Conservation (phyloP, 2,113 vertebrate genomes). For the Nycticorax nycticorax region DNA sequence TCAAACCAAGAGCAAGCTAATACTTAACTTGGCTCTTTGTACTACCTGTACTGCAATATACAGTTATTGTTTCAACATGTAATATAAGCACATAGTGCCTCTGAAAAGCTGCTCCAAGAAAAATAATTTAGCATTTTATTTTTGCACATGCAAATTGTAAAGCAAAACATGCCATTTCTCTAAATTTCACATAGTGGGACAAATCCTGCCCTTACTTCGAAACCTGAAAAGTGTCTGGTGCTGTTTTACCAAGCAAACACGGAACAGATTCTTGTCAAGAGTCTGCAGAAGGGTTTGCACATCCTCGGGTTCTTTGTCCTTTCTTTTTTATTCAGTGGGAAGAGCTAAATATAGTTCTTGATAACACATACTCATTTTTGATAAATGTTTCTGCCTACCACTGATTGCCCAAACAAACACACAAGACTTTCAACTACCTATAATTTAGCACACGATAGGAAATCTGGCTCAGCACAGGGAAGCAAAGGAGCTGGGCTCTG, state of each 20-base stretch:
- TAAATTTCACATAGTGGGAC: neutral
- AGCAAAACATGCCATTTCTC: neutral
- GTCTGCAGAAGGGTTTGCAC: neutral
- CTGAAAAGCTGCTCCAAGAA: neutral
- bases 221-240: neutral
- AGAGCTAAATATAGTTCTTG: neutral
- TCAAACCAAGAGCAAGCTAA: neutral
- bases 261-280: neutral
- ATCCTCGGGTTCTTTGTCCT: neutral
- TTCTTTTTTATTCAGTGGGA: neutral
- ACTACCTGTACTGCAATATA: neutral
- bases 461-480: neutral
- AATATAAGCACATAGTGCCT: neutral
- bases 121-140: neutral
- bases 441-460: neutral
- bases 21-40: neutral
- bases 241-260: neutral
- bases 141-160: neutral
- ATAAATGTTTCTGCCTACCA: neutral
- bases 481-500: neutral
- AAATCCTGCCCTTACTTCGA: neutral
- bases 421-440: neutral
- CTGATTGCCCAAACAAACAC: neutral
- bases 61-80: neutral
- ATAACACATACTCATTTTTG: neutral